Conservation (phyloP, 2,797 vertebrate genomes). For the Fringilla coelebs region DNA sequence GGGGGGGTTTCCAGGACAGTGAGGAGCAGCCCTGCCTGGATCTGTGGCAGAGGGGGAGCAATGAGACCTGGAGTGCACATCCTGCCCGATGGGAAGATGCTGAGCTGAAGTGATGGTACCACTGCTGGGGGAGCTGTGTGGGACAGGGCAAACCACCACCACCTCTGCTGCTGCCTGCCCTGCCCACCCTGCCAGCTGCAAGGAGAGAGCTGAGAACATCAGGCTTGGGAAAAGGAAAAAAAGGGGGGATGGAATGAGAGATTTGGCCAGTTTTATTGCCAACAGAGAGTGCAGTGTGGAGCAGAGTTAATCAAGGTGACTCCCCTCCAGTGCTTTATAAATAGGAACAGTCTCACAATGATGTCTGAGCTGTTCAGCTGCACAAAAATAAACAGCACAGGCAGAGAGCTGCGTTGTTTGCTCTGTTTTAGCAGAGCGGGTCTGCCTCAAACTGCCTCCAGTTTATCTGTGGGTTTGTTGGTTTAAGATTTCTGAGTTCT, state of each 20-base stretch:
- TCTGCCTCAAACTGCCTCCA: not conserved
- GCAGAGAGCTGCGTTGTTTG: not conserved
- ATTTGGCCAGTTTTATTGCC: not conserved
- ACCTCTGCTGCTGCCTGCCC: not conserved
- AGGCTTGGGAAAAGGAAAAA: not conserved
- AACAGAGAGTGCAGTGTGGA: not conserved
- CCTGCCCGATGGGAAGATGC: accelerated
- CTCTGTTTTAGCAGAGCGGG: slow-evolving; percentile 2
- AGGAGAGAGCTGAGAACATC: not conserved
- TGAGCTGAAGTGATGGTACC: not conserved
- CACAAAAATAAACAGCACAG: not conserved
- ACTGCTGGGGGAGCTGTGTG: accelerated
- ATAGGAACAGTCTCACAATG: not conserved
- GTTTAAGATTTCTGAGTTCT: slow-evolving; percentile 4
- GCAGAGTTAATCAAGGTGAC: slow-evolving; percentile 4
- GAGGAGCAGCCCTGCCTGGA: not conserved
- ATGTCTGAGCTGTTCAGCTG: slow-evolving; percentile 1
- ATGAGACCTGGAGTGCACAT: accelerated
- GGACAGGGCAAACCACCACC: not conserved
- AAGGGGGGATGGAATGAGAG: not conserved
- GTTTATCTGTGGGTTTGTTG: slow-evolving; percentile 23
- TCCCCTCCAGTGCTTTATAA: not conserved
- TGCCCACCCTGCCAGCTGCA: not conserved
- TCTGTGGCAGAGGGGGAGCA: not conserved
- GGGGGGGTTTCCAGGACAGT: not conserved